Evolutionary conservation across 1,140 invertebrate species (phyloP).

Genomic region (Camponotus vicinus): DNA sequence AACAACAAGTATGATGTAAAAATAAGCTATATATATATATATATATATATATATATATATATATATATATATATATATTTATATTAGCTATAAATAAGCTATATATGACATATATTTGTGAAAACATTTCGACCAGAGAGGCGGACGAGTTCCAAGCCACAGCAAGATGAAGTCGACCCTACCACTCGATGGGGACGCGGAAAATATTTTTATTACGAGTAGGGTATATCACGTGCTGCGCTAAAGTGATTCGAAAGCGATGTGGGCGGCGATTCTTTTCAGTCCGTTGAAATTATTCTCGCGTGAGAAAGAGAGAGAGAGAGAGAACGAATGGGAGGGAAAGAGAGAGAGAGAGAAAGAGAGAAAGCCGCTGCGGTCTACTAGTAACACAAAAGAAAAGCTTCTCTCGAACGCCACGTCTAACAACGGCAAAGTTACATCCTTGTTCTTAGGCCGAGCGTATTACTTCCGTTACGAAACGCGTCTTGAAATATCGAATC

Average conservation of each 20-base stretch:
- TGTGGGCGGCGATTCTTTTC: slow-evolving; percentile 19
- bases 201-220: slow-evolving; percentile 67
- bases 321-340: too few species aligned
- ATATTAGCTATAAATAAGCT: too few species aligned
- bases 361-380: slow-evolving; percentile 28
- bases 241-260: slow-evolving; percentile 43
- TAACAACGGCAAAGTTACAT: slow-evolving; percentile 43
- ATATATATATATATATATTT: too few species aligned
- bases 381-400: slow-evolving; percentile 56
- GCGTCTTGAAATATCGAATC: slow-evolving; percentile 48
- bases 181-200: slow-evolving; percentile 7
- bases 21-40: neutral
- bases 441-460: slow-evolving; percentile 52
- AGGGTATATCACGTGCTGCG: neutral
- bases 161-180: neutral
- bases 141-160: neutral
- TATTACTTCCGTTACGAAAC: slow-evolving; percentile 62
- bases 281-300: slow-evolving; percentile 51
- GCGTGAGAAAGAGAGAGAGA: neutral
- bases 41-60: too few species aligned
- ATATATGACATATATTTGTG: neutral
- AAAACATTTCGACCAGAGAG: slow-evolving; percentile 34
- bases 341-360: too few species aligned
- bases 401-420: slow-evolving; percentile 52
- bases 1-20: neutral